Percentiles rank a stretch among this genome's conserved stretches.
Evolutionary conservation across 1,140 invertebrate species (phyloP).

Genomic region (Hyles euphorbiae): DNA sequence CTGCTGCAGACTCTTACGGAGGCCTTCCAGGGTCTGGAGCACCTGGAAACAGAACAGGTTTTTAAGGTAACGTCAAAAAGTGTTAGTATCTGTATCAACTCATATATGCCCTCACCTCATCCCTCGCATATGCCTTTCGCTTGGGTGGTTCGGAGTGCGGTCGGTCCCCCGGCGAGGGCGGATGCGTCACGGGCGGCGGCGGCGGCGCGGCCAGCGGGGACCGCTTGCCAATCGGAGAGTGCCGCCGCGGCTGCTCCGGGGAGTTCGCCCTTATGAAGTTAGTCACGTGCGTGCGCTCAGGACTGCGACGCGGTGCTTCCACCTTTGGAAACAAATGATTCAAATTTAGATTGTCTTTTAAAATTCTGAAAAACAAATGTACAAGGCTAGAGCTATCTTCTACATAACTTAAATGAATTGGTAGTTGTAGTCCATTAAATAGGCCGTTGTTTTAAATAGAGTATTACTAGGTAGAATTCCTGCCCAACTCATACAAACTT

Average conservation of each 20-base stretch:
- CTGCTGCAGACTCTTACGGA: constrained; percentile 66
- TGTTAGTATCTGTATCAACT: too few relatives aligned
- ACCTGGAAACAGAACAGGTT: constrained; percentile 41
- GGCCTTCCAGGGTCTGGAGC: constrained; percentile 60
- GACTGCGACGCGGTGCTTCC: constrained; percentile 63
- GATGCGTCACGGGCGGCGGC: constrained; percentile 20
- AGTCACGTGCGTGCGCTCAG: constrained; percentile 64
- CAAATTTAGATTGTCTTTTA: neutral
- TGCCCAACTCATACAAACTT: too few relatives aligned
- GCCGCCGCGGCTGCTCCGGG: constrained; percentile 45
- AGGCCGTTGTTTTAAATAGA: too few relatives aligned
- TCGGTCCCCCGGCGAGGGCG: constrained; percentile 35
- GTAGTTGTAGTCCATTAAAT: too few relatives aligned
- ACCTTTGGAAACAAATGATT: constrained; percentile 29
- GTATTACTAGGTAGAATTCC: too few relatives aligned
- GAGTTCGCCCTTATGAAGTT: constrained; percentile 70
- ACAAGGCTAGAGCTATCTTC: too few relatives aligned
- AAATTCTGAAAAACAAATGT: too few relatives aligned
- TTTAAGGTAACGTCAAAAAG: too few relatives aligned
- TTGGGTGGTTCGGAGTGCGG: constrained; percentile 68
- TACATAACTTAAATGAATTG: too few relatives aligned
- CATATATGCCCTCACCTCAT: constrained; percentile 39
- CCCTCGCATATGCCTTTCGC: constrained; percentile 59
- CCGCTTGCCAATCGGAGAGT: constrained; percentile 36
- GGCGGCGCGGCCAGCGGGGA: constrained; percentile 51